phyloP scores from a whole-genome alignment of 2,113 vertebrate genomes.

The Mormoops blainvillei region DNA sequence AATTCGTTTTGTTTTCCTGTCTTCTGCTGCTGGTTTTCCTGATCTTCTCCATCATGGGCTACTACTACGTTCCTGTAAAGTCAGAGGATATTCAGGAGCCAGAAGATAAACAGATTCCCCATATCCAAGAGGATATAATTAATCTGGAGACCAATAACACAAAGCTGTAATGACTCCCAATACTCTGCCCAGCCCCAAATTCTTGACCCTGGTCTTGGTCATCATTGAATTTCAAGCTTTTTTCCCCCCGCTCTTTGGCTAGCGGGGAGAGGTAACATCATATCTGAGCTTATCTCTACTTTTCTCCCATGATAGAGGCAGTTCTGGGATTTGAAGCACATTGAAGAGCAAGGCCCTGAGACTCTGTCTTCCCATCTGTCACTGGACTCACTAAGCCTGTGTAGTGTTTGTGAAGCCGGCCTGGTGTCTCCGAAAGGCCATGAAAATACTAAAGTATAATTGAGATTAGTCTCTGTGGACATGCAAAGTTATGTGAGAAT shows the following conservation, averaged over 20 bases:
- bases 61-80: slow-evolving; percentile 90
- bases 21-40: slow-evolving; percentile 90
- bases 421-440: background rate
- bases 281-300: background rate
- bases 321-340: background rate
- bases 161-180: slow-evolving; percentile 79
- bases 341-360: background rate
- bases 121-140: slow-evolving; percentile 68
- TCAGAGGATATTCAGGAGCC: slow-evolving; percentile 78
- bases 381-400: background rate
- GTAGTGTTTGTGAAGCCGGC: background rate
- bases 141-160: slow-evolving; percentile 80
- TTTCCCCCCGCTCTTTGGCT: background rate
- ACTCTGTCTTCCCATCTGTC: background rate
- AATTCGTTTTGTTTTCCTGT: slow-evolving; percentile 92
- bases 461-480: background rate
- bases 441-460: background rate
- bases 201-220: background rate
- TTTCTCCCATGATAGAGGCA: background rate
- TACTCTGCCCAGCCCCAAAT: background rate
- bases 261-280: background rate
- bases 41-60: slow-evolving; percentile 95
- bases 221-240: background rate
- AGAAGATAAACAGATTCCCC: slow-evolving; percentile 69
- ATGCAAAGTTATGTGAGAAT: background rate